Evolutionary conservation across 2,888 invertebrate species (phyloP).

Genomic region (Ommatoiulus sabulosus): DNA sequence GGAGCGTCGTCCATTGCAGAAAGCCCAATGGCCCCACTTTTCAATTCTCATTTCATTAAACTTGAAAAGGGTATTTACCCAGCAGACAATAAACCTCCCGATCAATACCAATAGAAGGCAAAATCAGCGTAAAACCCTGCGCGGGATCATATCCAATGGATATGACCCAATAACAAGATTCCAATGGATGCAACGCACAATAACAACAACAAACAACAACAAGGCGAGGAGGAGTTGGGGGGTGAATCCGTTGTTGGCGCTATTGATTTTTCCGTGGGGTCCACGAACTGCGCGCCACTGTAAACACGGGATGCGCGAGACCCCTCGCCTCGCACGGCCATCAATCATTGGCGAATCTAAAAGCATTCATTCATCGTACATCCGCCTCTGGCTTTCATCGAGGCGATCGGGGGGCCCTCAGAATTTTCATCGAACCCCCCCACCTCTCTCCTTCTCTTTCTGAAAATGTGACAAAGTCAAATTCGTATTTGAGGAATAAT

Average conservation of each 20-base stretch:
- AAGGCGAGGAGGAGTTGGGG: background rate
- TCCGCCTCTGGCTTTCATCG: slow-evolving; percentile 30
- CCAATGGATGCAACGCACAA: slow-evolving; percentile 30
- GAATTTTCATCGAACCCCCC: too few species aligned
- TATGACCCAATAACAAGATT: slow-evolving; percentile 39
- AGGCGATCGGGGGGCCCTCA: background rate
- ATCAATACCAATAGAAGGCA: slow-evolving; percentile 31
- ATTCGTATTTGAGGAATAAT: slow-evolving; percentile 11
- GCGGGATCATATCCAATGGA: slow-evolving; percentile 40
- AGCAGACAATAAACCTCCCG: background rate
- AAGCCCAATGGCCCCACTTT: slow-evolving; percentile 16
- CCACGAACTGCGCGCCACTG: background rate
- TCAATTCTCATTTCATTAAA: slow-evolving; percentile 36
- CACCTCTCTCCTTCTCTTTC: background rate
- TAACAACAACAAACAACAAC: slow-evolving; percentile 43
- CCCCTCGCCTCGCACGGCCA: background rate
- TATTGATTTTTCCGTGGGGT: slow-evolving; percentile 11
- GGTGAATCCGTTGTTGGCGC: slow-evolving; percentile 4
- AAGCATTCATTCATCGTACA: slow-evolving; percentile 26
- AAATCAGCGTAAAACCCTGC: slow-evolving; percentile 14
- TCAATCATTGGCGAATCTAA: slow-evolving; percentile 33
- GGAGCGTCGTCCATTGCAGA: background rate
- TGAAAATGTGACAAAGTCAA: slow-evolving; percentile 16
- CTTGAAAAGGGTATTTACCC: slow-evolving; percentile 34
- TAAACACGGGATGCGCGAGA: slow-evolving; percentile 29